phyloP scores from a whole-genome alignment of 2,113 vertebrate species.

The Hoplias malabaricus region DNA sequence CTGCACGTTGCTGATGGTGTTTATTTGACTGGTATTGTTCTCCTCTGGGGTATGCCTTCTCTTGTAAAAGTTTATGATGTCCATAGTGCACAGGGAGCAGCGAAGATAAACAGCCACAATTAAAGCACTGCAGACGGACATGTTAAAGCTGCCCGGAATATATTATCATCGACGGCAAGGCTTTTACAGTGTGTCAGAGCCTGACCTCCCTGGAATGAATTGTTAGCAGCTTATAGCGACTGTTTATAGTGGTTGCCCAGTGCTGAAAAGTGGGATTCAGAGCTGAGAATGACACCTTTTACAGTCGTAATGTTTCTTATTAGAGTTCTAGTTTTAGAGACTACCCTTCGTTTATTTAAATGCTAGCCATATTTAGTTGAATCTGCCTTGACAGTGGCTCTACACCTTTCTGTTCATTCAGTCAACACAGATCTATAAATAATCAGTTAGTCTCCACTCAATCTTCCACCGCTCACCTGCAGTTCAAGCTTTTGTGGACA shows the following conservation, averaged over 20 bases:
- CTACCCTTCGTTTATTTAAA: too few species aligned
- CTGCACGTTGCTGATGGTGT: neutral
- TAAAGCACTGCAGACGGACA: constrained; percentile 32
- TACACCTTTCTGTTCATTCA: too few species aligned
- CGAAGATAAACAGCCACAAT: constrained; percentile 7
- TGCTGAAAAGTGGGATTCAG: too few species aligned
- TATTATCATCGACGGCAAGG: constrained; percentile 4
- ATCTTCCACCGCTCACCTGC: too few species aligned
- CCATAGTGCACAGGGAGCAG: constrained; percentile 27
- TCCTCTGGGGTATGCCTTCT: constrained; percentile 10
- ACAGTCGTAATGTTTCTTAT: neutral
- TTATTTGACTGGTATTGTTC: constrained; percentile 24
- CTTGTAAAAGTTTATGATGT: constrained; percentile 49
- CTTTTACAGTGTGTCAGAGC: constrained; percentile 7
- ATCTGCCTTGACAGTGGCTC: too few species aligned
- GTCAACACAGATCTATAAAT: too few species aligned
- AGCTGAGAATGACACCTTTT: neutral
- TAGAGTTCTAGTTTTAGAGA: too few species aligned
- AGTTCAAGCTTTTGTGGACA: too few species aligned
- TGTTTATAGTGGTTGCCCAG: too few species aligned
- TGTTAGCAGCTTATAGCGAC: neutral
- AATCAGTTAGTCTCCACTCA: too few species aligned
- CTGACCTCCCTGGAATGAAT: constrained; percentile 6
- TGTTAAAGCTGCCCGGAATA: constrained; percentile 27
- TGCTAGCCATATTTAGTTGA: too few species aligned